A percentile compares a stretch with the other conserved stretches of the same genome.
Conservation (phyloP, 1,140 invertebrate genomes). For the Melitaea cinxia region DNA sequence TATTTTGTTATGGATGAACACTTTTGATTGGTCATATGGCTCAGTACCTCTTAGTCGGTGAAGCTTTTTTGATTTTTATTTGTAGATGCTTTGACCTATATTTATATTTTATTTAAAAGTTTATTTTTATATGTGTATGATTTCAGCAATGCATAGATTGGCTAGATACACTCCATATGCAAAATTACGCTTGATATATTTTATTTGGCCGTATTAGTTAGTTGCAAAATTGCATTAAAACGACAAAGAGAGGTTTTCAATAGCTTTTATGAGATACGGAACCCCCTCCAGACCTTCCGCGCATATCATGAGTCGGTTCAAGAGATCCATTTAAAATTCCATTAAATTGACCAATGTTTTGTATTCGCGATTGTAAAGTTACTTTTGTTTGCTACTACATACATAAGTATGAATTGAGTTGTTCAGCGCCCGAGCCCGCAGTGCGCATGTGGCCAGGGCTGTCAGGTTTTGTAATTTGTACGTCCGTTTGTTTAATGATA, state of each 20-base stretch:
- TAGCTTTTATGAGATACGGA: conserved; percentile 62
- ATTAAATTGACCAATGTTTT: conserved; percentile 35
- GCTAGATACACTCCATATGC: conserved; percentile 60
- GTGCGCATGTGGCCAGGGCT: conserved; percentile 29
- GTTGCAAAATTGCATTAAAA: conserved; percentile 57
- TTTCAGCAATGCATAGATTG: conserved; percentile 70
- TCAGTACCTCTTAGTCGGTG: conserved; percentile 50
- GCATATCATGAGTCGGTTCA: conserved; percentile 65
- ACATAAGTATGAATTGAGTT: conserved; percentile 36
- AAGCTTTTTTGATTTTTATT: conserved; percentile 62
- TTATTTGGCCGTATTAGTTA: conserved; percentile 63
- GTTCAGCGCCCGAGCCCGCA: neutral
- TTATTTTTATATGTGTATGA: conserved; percentile 69
- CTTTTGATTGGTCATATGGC: conserved; percentile 47
- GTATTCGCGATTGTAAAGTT: conserved; percentile 52
- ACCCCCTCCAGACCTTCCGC: conserved; percentile 74
- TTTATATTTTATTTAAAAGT: conserved; percentile 57
- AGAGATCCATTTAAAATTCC: conserved; percentile 17
- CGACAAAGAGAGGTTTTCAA: conserved; percentile 44
- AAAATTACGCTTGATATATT: conserved; percentile 64
- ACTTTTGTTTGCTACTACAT: conserved; percentile 63
- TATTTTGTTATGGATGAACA: conserved; percentile 38
- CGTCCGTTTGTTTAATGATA: neutral
- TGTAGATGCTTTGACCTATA: conserved; percentile 63
- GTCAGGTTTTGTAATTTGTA: neutral